Evolutionary conservation across 2,797 vertebrate species (phyloP).

Genomic region (Anabas testudineus): DNA sequence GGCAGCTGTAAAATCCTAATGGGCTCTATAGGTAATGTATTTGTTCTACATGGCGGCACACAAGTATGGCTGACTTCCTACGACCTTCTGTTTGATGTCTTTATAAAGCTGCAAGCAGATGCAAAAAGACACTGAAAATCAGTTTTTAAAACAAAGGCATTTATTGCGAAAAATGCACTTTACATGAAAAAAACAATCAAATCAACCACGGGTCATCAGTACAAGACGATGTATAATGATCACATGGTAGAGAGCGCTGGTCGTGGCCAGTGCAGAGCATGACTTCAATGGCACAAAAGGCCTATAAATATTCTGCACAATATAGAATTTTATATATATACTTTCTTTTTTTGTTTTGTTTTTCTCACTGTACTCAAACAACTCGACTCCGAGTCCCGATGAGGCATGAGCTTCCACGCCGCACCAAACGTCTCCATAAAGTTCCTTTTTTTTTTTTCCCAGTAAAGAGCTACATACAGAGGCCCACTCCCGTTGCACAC

Average conservation of each 20-base stretch:
- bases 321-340: slow-evolving; percentile 81
- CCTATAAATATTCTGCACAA: slow-evolving; percentile 88
- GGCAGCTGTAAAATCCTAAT: slow-evolving; percentile 45
- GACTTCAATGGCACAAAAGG: slow-evolving; percentile 84
- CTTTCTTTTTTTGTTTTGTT: slow-evolving; percentile 48
- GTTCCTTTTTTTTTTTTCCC: slow-evolving; percentile 46
- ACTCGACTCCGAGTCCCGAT: slow-evolving; percentile 40
- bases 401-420: slow-evolving; percentile 57
- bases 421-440: slow-evolving; percentile 62
- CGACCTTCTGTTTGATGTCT: slow-evolving; percentile 6
- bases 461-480: slow-evolving; percentile 79
- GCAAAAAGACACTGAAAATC: slow-evolving; percentile 12
- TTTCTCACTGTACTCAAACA: slow-evolving; percentile 56
- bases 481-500: slow-evolving; percentile 37
- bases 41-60: slow-evolving; percentile 47
- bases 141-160: slow-evolving; percentile 86
- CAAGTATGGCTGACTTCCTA: slow-evolving; percentile 7
- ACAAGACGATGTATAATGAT: slow-evolving; percentile 88
- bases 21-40: slow-evolving; percentile 50
- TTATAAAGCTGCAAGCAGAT: slow-evolving; percentile 16
- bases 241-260: slow-evolving; percentile 82
- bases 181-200: slow-evolving; percentile 87
- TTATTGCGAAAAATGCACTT: slow-evolving; percentile 90
- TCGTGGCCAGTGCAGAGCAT: slow-evolving; percentile 73
- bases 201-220: slow-evolving; percentile 86